Evolutionary conservation across 2,797 vertebrate species (phyloP).

Genomic region (Schizopygopsis malacanthus): DNA sequence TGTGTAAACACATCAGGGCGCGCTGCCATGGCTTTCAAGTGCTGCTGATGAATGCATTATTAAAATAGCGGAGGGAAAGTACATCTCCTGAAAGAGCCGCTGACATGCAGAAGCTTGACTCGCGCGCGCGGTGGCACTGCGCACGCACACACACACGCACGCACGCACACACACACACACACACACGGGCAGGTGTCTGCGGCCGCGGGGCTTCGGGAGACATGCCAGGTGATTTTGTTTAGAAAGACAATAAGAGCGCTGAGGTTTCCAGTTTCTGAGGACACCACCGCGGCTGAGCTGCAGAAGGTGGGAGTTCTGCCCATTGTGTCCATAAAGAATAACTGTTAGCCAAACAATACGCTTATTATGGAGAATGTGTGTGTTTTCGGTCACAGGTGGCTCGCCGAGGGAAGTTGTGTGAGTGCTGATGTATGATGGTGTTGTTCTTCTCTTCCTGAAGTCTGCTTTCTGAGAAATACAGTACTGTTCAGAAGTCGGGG

Average conservation of each 20-base stretch:
- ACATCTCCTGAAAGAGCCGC: constrained; percentile 45
- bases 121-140: constrained; percentile 31
- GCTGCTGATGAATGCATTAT: constrained; percentile 52
- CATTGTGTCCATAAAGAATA: constrained; percentile 53
- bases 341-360: constrained; percentile 58
- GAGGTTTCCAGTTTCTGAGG: constrained; percentile 54
- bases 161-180: constrained; percentile 36
- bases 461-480: background rate
- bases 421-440: constrained; percentile 25
- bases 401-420: constrained; percentile 26
- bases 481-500: background rate
- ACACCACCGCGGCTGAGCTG: constrained; percentile 38
- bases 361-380: constrained; percentile 48
- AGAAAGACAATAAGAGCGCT: constrained; percentile 60
- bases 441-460: background rate
- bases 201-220: constrained; percentile 54
- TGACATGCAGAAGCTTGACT: constrained; percentile 59
- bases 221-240: constrained; percentile 61
- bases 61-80: constrained; percentile 60
- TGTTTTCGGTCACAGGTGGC: constrained; percentile 54
- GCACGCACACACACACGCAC: constrained; percentile 32
- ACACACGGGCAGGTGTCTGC: constrained; percentile 60
- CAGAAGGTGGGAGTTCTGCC: constrained; percentile 52
- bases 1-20: constrained; percentile 40
- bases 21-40: constrained; percentile 39